Evolutionary conservation across 2,113 vertebrate species (phyloP), one percentile per base, ranked within the genome.

Genomic region (Zeus faber): DNA sequence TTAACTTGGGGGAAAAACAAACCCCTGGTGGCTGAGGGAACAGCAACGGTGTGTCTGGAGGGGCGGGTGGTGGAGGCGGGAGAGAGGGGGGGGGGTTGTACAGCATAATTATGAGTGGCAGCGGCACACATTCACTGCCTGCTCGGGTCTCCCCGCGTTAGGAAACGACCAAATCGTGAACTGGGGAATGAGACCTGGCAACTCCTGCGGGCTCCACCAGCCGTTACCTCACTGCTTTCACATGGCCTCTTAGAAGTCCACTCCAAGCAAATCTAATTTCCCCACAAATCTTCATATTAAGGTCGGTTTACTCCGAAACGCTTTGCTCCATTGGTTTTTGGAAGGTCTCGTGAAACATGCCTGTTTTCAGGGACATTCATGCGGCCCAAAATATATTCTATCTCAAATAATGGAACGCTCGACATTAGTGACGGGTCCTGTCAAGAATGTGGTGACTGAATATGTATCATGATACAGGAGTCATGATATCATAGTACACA

Each of bases 51-150:
- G 10, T 10, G 1, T 10, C 5, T 35, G 33, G 10, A 8, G 33
- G 8, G 13, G 8, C 10, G 3, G 11, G 33, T 13, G 10, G 33
- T 13, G 33, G 66, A 39, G 52, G 59, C 21, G 5, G 24, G 6
- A 55, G 16, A 29, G 56, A n/a, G 33, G 66, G 40, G 52, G 59
- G 18, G 5, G 24, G 6, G 57, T 14, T 25, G 56, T 59, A 67
- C 62, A 4, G 53, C n/a, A n/a, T 80, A 72, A 85, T 77, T 65
- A 66, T 67, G 74, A 84, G 70, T 76, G 80, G 62, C 85, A 85
- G 49, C 13, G 16, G 70, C 4, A 76, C 65, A 84, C 63, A 59
- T 72, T 76, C 62, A 59, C 65, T 46, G 51, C 51, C 66, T 53
- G 54, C 58, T 61, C 9, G 23, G 48, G 51, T 78, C 60, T 56